These are phyloP conservation scores for Hirtodrosophila duncani DNA, from an alignment of 2,888 invertebrate genomes.

Conservation along the genomic window DNA sequence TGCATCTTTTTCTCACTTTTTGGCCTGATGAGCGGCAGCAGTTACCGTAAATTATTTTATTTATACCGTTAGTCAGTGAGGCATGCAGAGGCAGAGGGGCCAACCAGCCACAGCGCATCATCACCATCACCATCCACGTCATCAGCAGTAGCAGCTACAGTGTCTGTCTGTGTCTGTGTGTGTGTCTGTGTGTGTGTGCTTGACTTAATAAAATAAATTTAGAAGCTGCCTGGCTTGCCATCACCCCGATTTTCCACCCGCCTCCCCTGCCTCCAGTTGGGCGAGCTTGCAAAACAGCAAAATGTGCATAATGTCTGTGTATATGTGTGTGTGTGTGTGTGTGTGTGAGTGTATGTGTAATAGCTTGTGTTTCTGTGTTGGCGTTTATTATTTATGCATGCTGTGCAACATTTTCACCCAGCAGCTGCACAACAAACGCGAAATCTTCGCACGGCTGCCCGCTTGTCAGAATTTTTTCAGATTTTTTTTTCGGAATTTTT, in stretches of 20 bases:
- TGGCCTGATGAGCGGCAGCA: slow-evolving; percentile 67
- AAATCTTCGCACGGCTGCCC: slow-evolving; percentile 52
- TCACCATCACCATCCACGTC: slow-evolving; percentile 18
- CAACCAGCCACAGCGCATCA: neutral
- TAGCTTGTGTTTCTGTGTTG: too few species aligned
- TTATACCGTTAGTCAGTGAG: slow-evolving; percentile 51
- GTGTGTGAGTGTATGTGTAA: slow-evolving; percentile 8
- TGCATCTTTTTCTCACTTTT: slow-evolving; percentile 13
- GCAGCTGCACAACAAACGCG: slow-evolving; percentile 64
- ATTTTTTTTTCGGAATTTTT: slow-evolving; percentile 10
- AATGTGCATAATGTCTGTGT: slow-evolving; percentile 60
- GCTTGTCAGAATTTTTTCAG: slow-evolving; percentile 40
- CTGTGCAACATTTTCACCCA: slow-evolving; percentile 66
- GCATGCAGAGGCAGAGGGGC: slow-evolving; percentile 4
- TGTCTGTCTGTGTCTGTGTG: slow-evolving; percentile 24
- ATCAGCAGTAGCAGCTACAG: slow-evolving; percentile 13
- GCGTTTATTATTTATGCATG: slow-evolving; percentile 72
- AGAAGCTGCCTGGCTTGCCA: slow-evolving; percentile 53
- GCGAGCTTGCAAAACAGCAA: slow-evolving; percentile 51
- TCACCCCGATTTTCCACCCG: neutral
- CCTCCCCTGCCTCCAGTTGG: slow-evolving; percentile 24
- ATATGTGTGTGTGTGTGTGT: slow-evolving; percentile 5
- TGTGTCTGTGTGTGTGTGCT: slow-evolving; percentile 61
- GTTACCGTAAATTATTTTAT: slow-evolving; percentile 71
- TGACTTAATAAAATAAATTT: slow-evolving; percentile 71